Conservation (phyloP, 30 jellyfish, hydroid and myxozoan genomes). For the Cassiopea andromeda region DNA sequence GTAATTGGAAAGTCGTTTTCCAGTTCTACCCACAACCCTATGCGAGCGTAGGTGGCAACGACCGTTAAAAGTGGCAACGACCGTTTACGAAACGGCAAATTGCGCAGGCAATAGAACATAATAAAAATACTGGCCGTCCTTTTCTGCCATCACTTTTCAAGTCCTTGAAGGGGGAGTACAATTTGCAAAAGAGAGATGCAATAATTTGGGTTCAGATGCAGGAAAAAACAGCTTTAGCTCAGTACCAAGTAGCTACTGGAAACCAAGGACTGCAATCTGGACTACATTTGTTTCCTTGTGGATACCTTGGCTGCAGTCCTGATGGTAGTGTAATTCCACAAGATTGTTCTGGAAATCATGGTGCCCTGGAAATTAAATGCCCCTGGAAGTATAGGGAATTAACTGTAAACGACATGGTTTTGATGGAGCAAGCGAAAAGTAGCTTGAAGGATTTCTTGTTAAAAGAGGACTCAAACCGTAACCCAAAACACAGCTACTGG, state of each 20-base stretch:
- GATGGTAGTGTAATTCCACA: conserved; percentile 26
- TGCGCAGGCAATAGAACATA: conserved; percentile 20
- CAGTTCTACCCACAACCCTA: too few relatives aligned
- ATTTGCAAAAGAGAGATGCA: conserved; percentile 16
- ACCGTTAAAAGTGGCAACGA: too few relatives aligned
- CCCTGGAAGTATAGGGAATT: conserved; percentile 34
- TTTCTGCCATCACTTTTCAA: conserved; percentile 45
- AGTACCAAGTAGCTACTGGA: conserved; percentile 26
- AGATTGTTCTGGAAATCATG: conserved; percentile 15
- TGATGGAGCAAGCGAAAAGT: conserved; percentile 9
- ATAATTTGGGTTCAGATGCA: conserved; percentile 54
- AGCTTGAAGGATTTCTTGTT: neutral
- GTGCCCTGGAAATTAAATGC: conserved; percentile 19
- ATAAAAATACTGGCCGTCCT: conserved; percentile 42
- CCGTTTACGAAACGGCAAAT: too few relatives aligned
- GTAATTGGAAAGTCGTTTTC: too few relatives aligned
- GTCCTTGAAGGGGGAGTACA: conserved; percentile 19
- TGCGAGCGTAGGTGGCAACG: too few relatives aligned
- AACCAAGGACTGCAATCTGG: conserved; percentile 33
- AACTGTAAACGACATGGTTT: conserved; percentile 25
- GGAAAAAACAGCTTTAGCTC: conserved; percentile 28
- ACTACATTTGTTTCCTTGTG: conserved; percentile 46
- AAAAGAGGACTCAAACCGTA: conserved; percentile 4
- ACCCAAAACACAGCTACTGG: conserved; percentile 37
- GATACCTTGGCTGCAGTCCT: conserved; percentile 47